Evolutionary conservation across 2,797 vertebrate species (phyloP).

Genomic region (Rhinogobio ventralis): DNA sequence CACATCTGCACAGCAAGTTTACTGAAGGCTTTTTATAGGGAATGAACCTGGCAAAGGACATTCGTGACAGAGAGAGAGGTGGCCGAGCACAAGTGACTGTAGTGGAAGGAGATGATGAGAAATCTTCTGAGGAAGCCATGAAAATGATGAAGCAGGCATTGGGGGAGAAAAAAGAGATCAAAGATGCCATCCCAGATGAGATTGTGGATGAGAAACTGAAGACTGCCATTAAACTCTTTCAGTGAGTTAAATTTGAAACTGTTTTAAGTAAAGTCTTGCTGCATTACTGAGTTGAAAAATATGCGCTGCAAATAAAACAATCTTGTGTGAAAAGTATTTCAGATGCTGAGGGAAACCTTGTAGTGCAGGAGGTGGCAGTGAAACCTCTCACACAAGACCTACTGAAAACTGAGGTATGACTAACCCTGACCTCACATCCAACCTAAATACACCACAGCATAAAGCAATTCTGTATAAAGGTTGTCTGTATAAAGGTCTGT

Average conservation of each 20-base stretch:
- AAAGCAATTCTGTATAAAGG: constrained; percentile 47
- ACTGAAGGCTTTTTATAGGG: constrained; percentile 70
- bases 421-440: not conserved
- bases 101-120: constrained; percentile 84
- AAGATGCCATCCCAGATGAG: constrained; percentile 72
- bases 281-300: not conserved
- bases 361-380: constrained; percentile 83
- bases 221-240: constrained; percentile 83
- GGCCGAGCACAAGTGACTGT: constrained; percentile 82
- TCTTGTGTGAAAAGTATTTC: constrained; percentile 73
- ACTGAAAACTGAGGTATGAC: constrained; percentile 81
- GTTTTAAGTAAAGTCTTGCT: not conserved
- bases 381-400: constrained; percentile 85
- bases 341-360: constrained; percentile 79
- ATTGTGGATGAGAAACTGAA: constrained; percentile 79
- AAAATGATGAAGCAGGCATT: constrained; percentile 77
- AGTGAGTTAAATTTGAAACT: constrained; percentile 75
- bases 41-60: constrained; percentile 87
- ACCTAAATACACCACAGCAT: not conserved
- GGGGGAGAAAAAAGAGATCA: constrained; percentile 77
- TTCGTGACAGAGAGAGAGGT: constrained; percentile 86
- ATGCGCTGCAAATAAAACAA: constrained; percentile 4
- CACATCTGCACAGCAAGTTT: not conserved
- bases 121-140: constrained; percentile 75
- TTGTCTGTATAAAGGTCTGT: constrained; percentile 53